Conservation (phyloP, 2,797 vertebrate genomes). For the Rhinatrema bivittatum region DNA sequence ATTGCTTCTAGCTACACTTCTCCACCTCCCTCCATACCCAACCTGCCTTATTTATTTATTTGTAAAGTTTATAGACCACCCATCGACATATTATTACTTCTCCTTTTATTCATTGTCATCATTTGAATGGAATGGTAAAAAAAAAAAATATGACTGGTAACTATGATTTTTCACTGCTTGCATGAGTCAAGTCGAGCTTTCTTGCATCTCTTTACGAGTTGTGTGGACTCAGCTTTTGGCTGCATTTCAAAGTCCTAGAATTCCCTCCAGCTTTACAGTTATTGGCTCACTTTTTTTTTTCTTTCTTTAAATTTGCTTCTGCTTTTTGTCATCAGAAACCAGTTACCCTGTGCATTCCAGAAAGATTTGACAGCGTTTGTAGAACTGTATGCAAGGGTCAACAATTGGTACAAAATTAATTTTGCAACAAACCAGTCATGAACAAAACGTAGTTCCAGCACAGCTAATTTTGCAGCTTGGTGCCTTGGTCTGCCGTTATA, state of each 20-base stretch:
- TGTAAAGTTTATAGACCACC: too few species aligned
- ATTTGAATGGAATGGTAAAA: not conserved
- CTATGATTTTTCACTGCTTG: slow-evolving; percentile 12
- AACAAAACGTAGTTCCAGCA: too few species aligned
- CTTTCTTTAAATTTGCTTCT: slow-evolving; percentile 7
- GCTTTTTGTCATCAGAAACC: not conserved
- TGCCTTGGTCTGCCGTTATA: too few species aligned
- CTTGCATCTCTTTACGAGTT: slow-evolving; percentile 7
- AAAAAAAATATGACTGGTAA: not conserved
- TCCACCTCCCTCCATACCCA: too few species aligned
- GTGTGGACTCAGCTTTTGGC: slow-evolving; percentile 3
- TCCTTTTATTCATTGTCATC: too few species aligned
- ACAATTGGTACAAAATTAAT: too few species aligned
- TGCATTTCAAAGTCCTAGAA: slow-evolving; percentile 9
- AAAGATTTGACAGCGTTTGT: slow-evolving; percentile 2
- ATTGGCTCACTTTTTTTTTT: slow-evolving; percentile 7
- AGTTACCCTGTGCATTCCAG: not conserved
- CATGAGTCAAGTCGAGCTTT: not conserved
- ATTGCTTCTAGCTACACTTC: too few species aligned
- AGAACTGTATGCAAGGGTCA: too few species aligned
- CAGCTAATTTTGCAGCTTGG: too few species aligned
- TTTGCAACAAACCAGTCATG: too few species aligned
- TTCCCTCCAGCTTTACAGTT: slow-evolving; percentile 9
- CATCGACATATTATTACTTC: too few species aligned
- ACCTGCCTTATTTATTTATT: too few species aligned